Conservation (phyloP, 2,113 vertebrate species). For the Amia ocellicauda region DNA sequence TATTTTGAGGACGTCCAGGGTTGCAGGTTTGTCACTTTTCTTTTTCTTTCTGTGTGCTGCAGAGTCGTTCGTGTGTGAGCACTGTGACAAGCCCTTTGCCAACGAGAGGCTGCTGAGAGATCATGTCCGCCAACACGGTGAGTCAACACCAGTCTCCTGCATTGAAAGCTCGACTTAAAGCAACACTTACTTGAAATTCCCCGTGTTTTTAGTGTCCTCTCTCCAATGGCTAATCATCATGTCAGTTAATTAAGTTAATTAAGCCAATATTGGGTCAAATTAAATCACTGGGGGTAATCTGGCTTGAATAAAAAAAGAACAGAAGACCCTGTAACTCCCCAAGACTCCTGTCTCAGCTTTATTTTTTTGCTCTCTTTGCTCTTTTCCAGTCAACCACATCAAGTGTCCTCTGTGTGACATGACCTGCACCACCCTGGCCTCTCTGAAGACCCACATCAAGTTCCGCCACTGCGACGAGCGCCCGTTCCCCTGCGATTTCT, state of each 20-base stretch:
- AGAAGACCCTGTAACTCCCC: too few species aligned
- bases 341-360: too few species aligned
- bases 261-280: too few species aligned
- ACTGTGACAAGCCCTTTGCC: constrained; percentile 65
- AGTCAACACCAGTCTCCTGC: constrained; percentile 1
- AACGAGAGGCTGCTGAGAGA: constrained; percentile 63
- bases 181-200: too few species aligned
- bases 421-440: constrained; percentile 59
- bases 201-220: too few species aligned
- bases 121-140: constrained; percentile 58
- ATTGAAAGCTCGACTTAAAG: not conserved
- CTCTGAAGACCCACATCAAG: constrained; percentile 65
- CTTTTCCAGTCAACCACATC: constrained; percentile 49
- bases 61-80: constrained; percentile 67
- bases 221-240: too few species aligned
- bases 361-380: too few species aligned
- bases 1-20: not conserved
- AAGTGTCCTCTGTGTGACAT: constrained; percentile 57
- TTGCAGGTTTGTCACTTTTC: not conserved
- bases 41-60: constrained; percentile 16
- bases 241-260: too few species aligned
- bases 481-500: constrained; percentile 66
- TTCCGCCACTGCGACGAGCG: constrained; percentile 63
- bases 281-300: too few species aligned
- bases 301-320: too few species aligned